phyloP scores from a whole-genome alignment of 2,113 vertebrate genomes.

The Pavo muticus region DNA sequence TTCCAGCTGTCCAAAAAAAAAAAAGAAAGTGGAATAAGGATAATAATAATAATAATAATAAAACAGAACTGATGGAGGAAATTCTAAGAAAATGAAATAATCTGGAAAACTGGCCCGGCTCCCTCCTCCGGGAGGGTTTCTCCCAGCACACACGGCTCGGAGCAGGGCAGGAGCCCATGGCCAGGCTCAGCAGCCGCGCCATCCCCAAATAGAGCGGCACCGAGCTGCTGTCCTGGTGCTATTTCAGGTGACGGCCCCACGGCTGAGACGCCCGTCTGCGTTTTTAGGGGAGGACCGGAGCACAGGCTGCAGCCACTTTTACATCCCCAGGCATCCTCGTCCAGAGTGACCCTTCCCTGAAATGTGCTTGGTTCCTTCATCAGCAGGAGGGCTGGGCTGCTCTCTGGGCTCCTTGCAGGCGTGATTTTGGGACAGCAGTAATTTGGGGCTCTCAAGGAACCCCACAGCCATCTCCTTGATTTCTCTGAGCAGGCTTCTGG shows the following conservation, averaged over 20 bases:
- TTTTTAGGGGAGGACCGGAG: neutral
- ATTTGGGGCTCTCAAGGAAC: no score
- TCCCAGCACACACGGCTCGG: neutral
- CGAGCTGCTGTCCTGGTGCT: rapidly evolving
- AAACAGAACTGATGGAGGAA: conserved; percentile 63
- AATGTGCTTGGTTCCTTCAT: neutral
- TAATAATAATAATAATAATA: neutral
- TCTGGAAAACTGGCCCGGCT: conserved; percentile 28
- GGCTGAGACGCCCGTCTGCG: neutral
- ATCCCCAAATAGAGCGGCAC: neutral
- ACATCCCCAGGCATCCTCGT: neutral
- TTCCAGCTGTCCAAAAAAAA: conserved; percentile 57
- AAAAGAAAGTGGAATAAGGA: neutral
- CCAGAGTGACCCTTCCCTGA: neutral
- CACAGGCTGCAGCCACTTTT: neutral
- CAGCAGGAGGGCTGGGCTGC: neutral
- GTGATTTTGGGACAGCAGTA: neutral
- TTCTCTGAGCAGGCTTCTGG: rapidly evolving
- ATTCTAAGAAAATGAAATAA: conserved; percentile 81
- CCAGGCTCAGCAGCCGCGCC: neutral
- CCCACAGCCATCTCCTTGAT: no score
- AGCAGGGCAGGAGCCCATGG: rapidly evolving
- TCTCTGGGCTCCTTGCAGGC: neutral
- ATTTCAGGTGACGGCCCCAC: neutral
- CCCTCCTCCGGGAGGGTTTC: neutral